A percentile compares a stretch with the other conserved stretches of the same genome.
phyloP scores from a whole-genome alignment of 1,140 invertebrate genomes.

The Leptopilina clavipes region DNA sequence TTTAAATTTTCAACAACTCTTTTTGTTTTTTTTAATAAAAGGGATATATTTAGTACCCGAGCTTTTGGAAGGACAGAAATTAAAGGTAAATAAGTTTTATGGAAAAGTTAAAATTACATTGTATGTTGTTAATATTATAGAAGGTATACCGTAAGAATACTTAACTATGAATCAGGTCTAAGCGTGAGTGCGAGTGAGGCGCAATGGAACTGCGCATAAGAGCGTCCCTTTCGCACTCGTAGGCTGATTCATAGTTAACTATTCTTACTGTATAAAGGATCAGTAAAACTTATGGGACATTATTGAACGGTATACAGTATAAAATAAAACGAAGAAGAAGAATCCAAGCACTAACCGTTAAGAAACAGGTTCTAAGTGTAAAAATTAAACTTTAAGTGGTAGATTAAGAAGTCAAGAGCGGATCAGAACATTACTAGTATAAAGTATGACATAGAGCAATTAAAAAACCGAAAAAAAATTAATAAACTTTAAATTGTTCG shows the following conservation, averaged over 20 bases:
- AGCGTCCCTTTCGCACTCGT: too few relatives aligned
- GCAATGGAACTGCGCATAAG: too few relatives aligned
- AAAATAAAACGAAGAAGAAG: slow-evolving; percentile 23
- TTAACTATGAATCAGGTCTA: too few relatives aligned
- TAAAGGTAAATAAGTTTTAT: neutral
- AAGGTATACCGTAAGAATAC: too few relatives aligned
- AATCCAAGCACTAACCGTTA: slow-evolving; percentile 17
- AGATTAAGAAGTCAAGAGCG: slow-evolving; percentile 19
- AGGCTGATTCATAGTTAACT: too few relatives aligned
- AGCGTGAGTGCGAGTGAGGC: too few relatives aligned
- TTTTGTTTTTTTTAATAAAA: too few relatives aligned
- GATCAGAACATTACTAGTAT: neutral
- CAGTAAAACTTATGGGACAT: slow-evolving; percentile 22
- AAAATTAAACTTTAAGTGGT: slow-evolving; percentile 27
- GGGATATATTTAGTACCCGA: neutral
- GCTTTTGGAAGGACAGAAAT: neutral
- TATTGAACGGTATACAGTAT: slow-evolving; percentile 19
- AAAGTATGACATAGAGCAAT: neutral
- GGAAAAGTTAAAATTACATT: slow-evolving; percentile 14
- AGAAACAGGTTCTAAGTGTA: slow-evolving; percentile 34
- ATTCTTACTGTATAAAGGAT: too few relatives aligned
- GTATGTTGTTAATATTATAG: slow-evolving; percentile 25
- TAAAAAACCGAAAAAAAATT: neutral
- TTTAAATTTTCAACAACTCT: too few relatives aligned
- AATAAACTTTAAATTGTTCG: neutral